Evolutionary conservation across 2,113 vertebrate genomes (phyloP).

Genomic region (Polypterus senegalus): DNA sequence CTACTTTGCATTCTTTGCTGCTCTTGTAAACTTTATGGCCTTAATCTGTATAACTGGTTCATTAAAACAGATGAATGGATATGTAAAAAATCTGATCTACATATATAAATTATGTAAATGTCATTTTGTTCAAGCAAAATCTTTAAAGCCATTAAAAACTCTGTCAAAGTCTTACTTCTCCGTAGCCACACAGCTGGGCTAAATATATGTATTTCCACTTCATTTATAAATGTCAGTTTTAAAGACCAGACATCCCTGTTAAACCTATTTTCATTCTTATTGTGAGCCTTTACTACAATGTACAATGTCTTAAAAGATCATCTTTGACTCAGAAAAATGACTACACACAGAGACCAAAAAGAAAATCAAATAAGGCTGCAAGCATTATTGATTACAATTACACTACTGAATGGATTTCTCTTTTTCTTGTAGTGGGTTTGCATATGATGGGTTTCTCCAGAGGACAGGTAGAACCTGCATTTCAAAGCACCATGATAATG

Average conservation of each 20-base stretch:
- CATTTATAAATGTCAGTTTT: conserved; percentile 13
- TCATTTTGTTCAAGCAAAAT: no score
- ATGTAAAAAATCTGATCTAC: no score
- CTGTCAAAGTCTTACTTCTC: no score
- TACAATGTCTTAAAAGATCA: conserved; percentile 6
- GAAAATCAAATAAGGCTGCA: conserved; percentile 10
- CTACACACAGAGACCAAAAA: not conserved
- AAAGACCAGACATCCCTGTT: conserved; percentile 8
- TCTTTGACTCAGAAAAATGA: conserved; percentile 8
- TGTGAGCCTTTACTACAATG: not conserved
- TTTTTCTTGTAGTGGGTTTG: not conserved
- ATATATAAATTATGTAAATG: no score
- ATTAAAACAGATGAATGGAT: no score
- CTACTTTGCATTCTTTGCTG: no score
- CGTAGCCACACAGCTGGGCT: not conserved
- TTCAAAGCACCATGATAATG: no score
- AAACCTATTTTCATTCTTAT: conserved; percentile 9
- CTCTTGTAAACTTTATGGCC: no score
- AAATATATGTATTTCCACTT: conserved; percentile 4
- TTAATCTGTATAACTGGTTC: no score
- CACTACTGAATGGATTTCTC: conserved; percentile 3
- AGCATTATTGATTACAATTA: conserved; percentile 17
- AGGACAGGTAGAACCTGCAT: no score
- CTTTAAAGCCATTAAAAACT: no score
- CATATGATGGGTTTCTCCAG: no score